A percentile compares a stretch with the other conserved stretches of the same genome.
Conservation (phyloP, 2,888 invertebrate species). For the Dasysyrphus tricinctus region DNA sequence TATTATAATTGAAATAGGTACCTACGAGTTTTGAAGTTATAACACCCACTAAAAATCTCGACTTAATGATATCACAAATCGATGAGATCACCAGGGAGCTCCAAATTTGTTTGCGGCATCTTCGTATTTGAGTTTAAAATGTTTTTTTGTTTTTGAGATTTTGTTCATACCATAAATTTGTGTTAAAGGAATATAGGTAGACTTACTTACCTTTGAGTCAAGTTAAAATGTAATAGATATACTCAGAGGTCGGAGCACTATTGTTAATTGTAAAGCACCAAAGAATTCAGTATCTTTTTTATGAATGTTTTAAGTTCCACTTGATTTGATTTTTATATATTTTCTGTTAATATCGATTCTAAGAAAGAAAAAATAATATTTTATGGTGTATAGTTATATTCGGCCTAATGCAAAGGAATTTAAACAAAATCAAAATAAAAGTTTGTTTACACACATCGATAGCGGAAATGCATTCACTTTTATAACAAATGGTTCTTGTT, state of each 20-base stretch:
- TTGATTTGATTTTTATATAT: background rate
- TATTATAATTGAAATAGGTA: background rate
- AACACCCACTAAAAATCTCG: conserved; percentile 31
- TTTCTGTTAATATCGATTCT: conserved; percentile 28
- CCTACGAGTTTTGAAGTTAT: background rate
- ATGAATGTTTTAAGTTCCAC: background rate
- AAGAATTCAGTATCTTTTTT: background rate
- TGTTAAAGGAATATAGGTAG: background rate
- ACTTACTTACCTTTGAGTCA: background rate
- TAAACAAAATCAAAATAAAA: background rate
- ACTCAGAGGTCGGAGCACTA: background rate
- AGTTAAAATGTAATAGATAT: background rate
- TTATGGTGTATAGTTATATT: background rate
- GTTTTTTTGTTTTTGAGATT: too few species aligned
- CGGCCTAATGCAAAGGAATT: conserved; percentile 8
- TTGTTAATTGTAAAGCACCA: background rate
- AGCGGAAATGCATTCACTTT: conserved; percentile 20
- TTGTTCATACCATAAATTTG: background rate
- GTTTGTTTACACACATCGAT: conserved; percentile 33
- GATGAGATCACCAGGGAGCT: conserved; percentile 56
- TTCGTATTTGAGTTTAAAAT: background rate
- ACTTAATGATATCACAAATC: conserved; percentile 37
- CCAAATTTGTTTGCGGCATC: conserved; percentile 14
- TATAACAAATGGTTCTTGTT: conserved; percentile 12
- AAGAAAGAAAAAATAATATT: conserved; percentile 4